Percentiles rank a stretch among this genome's conserved stretches.
Evolutionary conservation across 2,797 vertebrate genomes (phyloP).

Genomic region (Catharus ustulatus): DNA sequence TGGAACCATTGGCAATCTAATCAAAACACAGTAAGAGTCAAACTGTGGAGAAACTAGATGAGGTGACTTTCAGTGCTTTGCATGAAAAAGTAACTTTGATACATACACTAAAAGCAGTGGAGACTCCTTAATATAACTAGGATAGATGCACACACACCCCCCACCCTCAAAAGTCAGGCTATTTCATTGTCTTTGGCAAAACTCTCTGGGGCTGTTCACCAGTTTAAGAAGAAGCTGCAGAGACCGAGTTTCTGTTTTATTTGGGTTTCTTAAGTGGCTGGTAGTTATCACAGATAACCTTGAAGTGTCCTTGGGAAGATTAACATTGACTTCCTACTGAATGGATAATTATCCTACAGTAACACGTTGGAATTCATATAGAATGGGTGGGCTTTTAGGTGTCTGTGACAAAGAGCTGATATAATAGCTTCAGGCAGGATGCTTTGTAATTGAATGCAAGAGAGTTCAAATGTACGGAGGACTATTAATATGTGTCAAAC

Average conservation of each 20-base stretch:
- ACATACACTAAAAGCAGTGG: neutral
- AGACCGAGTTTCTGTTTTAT: neutral
- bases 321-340: neutral
- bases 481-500: neutral
- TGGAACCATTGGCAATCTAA: neutral
- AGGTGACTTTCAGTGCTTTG: neutral
- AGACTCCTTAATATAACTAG: neutral
- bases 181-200: neutral
- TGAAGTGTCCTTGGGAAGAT: neutral
- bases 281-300: neutral
- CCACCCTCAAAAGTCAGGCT: neutral
- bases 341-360: slow-evolving; percentile 14
- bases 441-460: neutral
- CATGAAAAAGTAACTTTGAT: neutral
- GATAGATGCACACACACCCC: rapidly evolving
- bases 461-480: slow-evolving; percentile 15
- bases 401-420: slow-evolving; percentile 15
- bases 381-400: slow-evolving; percentile 2
- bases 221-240: neutral
- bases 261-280: neutral
- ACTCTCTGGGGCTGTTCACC: neutral
- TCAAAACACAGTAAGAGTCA: neutral
- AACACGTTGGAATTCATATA: neutral
- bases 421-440: slow-evolving; percentile 29
- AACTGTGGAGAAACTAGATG: neutral